phyloP scores from a whole-genome alignment of 2,888 invertebrate genomes.

The Entomobrya multifasciata region DNA sequence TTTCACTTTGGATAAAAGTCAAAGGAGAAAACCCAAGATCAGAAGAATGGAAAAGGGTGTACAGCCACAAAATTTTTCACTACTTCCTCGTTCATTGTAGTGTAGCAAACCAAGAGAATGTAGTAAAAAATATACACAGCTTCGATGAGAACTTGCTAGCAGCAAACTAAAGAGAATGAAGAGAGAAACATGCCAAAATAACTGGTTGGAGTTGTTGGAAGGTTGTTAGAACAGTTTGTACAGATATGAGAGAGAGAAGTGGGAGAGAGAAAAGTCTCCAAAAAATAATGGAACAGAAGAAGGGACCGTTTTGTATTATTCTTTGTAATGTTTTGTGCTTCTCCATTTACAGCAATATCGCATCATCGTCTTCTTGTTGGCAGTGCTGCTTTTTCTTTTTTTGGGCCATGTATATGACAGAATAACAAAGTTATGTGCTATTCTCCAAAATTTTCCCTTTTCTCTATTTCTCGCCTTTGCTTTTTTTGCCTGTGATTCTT shows the following conservation, averaged over 20 bases:
- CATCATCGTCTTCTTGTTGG: background rate
- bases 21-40: conserved; percentile 30
- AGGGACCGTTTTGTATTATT: conserved; percentile 57
- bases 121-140: background rate
- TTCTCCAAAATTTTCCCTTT: conserved; percentile 49
- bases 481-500: conserved; percentile 4
- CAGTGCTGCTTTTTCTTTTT: background rate
- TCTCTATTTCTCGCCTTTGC: background rate
- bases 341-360: too few relatives aligned
- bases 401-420: conserved; percentile 34
- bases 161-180: background rate
- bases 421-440: conserved; percentile 51
- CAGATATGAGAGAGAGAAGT: background rate
- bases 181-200: conserved; percentile 56
- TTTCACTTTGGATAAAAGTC: conserved; percentile 74
- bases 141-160: background rate
- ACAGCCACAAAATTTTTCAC: conserved; percentile 47
- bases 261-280: conserved; percentile 7
- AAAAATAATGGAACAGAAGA: conserved; percentile 35
- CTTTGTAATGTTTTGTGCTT: conserved; percentile 18
- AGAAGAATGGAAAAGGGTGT: conserved; percentile 19
- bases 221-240: conserved; percentile 29
- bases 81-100: conserved; percentile 19
- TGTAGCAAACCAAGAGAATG: conserved; percentile 2
- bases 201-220: background rate